Evolutionary conservation across 64 coral and sea anemone species (phyloP).

Genomic region (Montipora efflorescens): DNA sequence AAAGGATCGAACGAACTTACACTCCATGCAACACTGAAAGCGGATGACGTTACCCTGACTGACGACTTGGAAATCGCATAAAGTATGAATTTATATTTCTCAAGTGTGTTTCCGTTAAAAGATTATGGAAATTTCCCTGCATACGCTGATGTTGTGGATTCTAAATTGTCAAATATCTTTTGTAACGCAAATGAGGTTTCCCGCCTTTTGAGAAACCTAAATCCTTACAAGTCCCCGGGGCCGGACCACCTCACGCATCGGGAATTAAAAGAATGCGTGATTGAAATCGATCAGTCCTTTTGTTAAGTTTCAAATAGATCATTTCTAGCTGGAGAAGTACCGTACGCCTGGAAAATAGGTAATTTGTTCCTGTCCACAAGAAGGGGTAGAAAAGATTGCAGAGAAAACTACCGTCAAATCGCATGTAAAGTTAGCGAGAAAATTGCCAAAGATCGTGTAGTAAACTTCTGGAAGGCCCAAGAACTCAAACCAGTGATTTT

Average conservation of each 20-base stretch:
- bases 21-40: slow-evolving; percentile 1
- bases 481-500: no score
- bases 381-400: no score
- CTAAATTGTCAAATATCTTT: background rate
- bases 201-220: background rate
- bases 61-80: slow-evolving; percentile 16
- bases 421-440: no score
- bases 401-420: no score
- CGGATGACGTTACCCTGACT: background rate
- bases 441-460: no score
- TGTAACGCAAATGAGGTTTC: background rate
- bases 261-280: background rate
- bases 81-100: background rate
- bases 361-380: no score
- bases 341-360: no score
- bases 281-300: background rate
- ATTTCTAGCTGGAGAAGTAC: no score
- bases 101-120: background rate
- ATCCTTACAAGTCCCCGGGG: background rate
- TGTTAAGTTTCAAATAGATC: background rate
- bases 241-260: background rate
- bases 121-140: background rate
- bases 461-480: no score
- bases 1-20: slow-evolving; percentile 22
- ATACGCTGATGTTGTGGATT: background rate